phyloP scores from a whole-genome alignment of 1,140 invertebrate species.

The Apis florea region DNA sequence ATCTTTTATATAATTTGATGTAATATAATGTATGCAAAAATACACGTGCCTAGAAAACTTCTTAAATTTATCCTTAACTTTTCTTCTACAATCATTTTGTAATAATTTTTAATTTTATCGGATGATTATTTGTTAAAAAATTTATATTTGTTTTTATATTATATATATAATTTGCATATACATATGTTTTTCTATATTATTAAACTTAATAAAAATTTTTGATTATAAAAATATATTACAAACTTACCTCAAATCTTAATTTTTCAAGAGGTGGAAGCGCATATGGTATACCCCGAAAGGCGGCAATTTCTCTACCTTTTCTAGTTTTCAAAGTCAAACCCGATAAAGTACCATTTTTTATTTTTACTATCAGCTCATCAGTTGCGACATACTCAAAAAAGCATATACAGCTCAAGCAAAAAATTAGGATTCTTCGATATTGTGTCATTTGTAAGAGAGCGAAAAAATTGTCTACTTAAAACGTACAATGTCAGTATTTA shows the following conservation, averaged over 20 bases:
- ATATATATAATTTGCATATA: no score
- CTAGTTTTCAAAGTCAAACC: conserved; percentile 71
- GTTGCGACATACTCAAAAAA: background rate
- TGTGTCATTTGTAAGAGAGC: background rate
- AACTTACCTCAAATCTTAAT: conserved; percentile 81
- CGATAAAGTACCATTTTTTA: conserved; percentile 75
- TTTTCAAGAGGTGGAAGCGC: conserved; percentile 81
- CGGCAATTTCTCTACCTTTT: conserved; percentile 75
- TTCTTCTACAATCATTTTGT: no score
- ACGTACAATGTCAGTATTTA: background rate
- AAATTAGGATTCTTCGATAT: background rate
- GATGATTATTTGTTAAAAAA: no score
- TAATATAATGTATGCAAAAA: background rate
- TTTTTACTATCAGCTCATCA: conserved; percentile 54
- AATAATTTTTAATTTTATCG: no score
- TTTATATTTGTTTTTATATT: no score
- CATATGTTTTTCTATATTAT: no score
- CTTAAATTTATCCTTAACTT: background rate
- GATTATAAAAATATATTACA: background rate
- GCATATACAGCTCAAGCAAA: conserved; percentile 13
- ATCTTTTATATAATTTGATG: conserved; percentile 11
- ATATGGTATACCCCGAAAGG: conserved; percentile 82
- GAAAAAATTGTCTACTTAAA: background rate
- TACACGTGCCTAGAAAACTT: background rate
- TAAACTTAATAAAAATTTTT: no score